Evolutionary conservation across 2,797 vertebrate species (phyloP).

Genomic region (Myotis planiceps): DNA sequence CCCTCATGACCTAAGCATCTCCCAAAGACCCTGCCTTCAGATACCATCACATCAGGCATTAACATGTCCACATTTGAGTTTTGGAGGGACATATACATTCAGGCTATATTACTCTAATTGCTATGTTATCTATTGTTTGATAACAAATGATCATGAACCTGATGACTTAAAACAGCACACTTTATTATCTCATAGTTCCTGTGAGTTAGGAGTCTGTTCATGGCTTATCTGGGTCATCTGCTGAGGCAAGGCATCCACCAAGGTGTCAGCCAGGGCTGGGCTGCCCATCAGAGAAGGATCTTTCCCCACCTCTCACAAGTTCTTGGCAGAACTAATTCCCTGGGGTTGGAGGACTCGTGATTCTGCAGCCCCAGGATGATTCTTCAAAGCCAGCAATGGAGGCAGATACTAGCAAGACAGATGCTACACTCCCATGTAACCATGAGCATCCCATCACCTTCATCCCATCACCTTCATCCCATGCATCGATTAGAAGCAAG

Average conservation of each 20-base stretch:
- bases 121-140: neutral
- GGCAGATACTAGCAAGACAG: neutral
- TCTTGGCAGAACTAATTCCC: neutral
- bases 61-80: neutral
- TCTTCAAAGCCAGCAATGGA: neutral
- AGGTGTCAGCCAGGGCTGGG: neutral
- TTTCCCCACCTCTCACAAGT: neutral
- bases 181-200: neutral
- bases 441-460: neutral
- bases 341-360: neutral
- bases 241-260: neutral
- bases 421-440: rapidly evolving
- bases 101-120: neutral
- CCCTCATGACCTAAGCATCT: neutral
- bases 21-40: neutral
- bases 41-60: neutral
- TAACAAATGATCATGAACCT: neutral
- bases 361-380: neutral
- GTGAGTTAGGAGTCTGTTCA: neutral
- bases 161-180: neutral
- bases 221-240: neutral
- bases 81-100: neutral
- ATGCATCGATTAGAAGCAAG: neutral
- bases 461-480: neutral
- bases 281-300: neutral